A percentile compares a stretch with the other conserved stretches of the same genome.
Evolutionary conservation across 1,140 invertebrate genomes (phyloP).

Genomic region (Euwallacea similis): DNA sequence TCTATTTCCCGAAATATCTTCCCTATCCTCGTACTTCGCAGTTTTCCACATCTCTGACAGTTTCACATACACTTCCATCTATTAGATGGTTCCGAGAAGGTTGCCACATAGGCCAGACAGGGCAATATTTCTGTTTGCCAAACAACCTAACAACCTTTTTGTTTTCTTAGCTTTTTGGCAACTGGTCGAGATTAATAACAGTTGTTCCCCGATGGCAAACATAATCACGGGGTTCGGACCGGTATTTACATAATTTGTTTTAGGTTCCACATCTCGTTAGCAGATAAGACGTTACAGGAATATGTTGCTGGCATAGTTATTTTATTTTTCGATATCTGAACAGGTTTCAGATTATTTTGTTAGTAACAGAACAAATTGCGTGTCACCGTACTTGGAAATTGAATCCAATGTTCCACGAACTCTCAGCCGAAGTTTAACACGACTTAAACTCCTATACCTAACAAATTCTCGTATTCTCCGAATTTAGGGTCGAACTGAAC

Average conservation of each 20-base stretch:
- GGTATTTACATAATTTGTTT: slow-evolving; percentile 20
- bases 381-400: no score
- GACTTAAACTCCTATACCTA: no score
- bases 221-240: slow-evolving; percentile 13
- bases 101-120: not conserved
- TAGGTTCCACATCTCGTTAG: slow-evolving; percentile 11
- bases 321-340: no score
- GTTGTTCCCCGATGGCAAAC: slow-evolving; percentile 13
- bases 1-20: no score
- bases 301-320: no score
- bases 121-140: slow-evolving; percentile 15
- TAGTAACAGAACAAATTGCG: no score
- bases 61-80: not conserved
- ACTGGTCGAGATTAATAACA: slow-evolving; percentile 21
- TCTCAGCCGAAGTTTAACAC: no score
- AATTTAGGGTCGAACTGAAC: no score
- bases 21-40: no score
- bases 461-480: no score
- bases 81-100: slow-evolving; percentile 2
- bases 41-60: not conserved
- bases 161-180: slow-evolving; percentile 23
- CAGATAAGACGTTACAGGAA: slow-evolving; percentile 3
- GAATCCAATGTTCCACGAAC: no score
- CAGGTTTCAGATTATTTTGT: no score
- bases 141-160: slow-evolving; percentile 18